Evolutionary conservation across 2,113 vertebrate genomes (phyloP), one percentile per base, ranked within the genome.

Genomic region (Acinonyx jubatus): DNA sequence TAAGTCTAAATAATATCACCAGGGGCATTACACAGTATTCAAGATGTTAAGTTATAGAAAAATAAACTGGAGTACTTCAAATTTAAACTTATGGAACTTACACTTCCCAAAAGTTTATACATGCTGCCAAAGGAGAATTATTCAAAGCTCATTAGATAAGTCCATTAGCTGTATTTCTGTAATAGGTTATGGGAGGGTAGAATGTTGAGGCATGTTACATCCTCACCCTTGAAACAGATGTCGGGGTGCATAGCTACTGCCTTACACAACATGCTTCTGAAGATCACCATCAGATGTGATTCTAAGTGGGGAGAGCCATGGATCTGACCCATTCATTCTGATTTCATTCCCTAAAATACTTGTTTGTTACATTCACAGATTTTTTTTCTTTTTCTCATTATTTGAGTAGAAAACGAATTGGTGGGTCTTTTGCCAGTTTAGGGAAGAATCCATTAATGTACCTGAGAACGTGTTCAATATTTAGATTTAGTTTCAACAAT

Each of bases 401-500:
- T 84, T 61, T 81, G 45, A 65, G 8, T 36, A 83, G 65, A 85
- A 66, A 41, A 76, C 4, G 63, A 94, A 52, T 78, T 87, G 18
- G 61, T 41, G 31, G 55, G 1, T 84, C 31, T 78, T 88, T 89
- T 87, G 57, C 8, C 38, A 83, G 15, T 61, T 48, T 73, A 8
- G 31, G 48, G n/a, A 29, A 95, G 71, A 95, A 94, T 87, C 21
- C 61, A 94, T 36, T 87, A 57, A 57, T 41, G 48, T 41, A 52
- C 31, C 94, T 85, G 41, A 89, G 69, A 89, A 91, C 9, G 18
- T 36, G 15, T 91, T 81, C 23, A 85, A 25, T 71, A 88, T 96
- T 85, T 45, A 91, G 48, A 90, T 90, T 97, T 92, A 66, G 25
- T 86, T 95, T 85, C 36, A 78, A 50, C 61, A 94, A 29, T 79